Evolutionary conservation across 2,113 vertebrate genomes (phyloP).

Genomic region (Macrotis lagotis): DNA sequence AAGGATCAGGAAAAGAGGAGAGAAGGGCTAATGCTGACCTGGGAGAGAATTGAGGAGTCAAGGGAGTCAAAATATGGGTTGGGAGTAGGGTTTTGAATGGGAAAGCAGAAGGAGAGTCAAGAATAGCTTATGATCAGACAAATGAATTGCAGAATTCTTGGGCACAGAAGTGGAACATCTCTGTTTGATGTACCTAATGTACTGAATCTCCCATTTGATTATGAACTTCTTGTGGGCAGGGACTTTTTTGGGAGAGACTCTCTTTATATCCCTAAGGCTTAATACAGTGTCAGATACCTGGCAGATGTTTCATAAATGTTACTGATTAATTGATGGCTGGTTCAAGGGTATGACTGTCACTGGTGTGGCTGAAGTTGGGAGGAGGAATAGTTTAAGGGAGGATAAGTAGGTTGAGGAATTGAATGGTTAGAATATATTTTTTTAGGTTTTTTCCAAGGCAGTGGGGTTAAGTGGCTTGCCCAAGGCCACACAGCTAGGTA

Average conservation of each 20-base stretch:
- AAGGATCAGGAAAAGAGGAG: too few relatives aligned
- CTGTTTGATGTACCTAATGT: not conserved
- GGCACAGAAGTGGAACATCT: not conserved
- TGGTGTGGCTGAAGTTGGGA: not conserved
- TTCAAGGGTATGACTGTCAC: not conserved
- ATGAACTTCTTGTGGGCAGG: not conserved
- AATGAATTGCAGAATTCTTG: not conserved
- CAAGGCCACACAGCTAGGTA: too few relatives aligned
- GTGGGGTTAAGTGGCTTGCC: too few relatives aligned
- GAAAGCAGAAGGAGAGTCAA: not conserved
- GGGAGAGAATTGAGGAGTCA: not conserved
- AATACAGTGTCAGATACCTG: not conserved
- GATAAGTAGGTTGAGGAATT: not conserved
- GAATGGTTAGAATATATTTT: not conserved
- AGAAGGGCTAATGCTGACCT: not conserved
- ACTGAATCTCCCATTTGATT: not conserved
- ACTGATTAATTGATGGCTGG: not conserved
- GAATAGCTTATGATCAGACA: not conserved
- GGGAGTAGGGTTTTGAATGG: not conserved
- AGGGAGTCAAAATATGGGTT: not conserved
- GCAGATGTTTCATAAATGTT: not conserved
- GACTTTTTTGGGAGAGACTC: not conserved
- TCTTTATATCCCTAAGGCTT: not conserved
- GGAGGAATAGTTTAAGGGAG: not conserved
- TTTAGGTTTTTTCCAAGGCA: too few relatives aligned